Base-by-base conservation (phyloP, 1,140 invertebrate genomes). In the Drosophila serrata region DNA sequence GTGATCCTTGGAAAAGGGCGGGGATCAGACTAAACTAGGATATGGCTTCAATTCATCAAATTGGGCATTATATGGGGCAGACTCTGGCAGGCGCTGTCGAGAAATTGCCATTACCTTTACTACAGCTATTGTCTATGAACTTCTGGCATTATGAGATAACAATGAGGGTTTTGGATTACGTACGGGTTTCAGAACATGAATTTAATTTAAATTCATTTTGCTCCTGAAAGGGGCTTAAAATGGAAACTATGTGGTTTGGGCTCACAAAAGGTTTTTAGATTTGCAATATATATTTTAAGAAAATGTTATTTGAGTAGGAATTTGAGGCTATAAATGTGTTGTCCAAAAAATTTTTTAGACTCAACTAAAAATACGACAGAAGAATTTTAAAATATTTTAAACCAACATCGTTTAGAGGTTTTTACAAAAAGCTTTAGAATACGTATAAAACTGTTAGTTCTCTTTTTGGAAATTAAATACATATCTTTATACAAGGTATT, bases 1-100 rank as follows among this genome's bases (percentile, higher is more conserved):
- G 51, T 55, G 51, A 55, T 55, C 51, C 51, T 39, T 35, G 33
- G 19, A 55, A n/a, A 61, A 45, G 60, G 61, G 48, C 15, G 40
- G 37, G 62, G 69, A 75, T 68, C 59, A 27, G 58, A 43, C 29
- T 29, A 61, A 74, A 42, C 59, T 63, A 58, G 33, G 45, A 76
- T 55, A 55, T 67, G 72, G 73, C 63, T 76, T 76, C 63, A 60
- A 77, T 76, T 76, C 63, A 76, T 68, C 62, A 76, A 48, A 59
- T 62, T 56, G 35, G 27, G 39, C 37, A 64, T 51, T 76, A 33
- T 27, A 60, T 35, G 22, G 27, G 24, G n/a, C n/a, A n/a, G n/a
- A n/a, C n/a, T n/a, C n/a, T n/a, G 33, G 39, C 33, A 11, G 46
- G 24, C 22, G 39, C 22, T 46, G 51, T 40, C 29, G 35, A 33